These are phyloP conservation scores for Osmerus eperlanus DNA, from an alignment of 2,113 vertebrate genomes.

Conservation along the genomic window DNA sequence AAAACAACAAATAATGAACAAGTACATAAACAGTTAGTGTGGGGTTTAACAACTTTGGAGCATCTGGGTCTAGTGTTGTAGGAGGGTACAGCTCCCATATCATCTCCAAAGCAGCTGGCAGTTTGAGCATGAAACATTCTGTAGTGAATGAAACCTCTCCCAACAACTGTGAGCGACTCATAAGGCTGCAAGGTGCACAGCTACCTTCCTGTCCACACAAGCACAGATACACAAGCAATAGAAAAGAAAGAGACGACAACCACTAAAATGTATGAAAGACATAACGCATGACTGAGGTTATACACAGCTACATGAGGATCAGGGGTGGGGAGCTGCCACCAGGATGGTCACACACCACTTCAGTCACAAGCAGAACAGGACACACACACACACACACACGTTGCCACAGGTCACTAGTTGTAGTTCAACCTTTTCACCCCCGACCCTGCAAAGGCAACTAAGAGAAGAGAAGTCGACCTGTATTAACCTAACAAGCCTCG, in stretches of 20 bases:
- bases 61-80: constrained; percentile 55
- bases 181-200: constrained; percentile 67
- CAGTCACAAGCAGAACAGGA: constrained; percentile 34
- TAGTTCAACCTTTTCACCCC: constrained; percentile 51
- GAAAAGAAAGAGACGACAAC: constrained; percentile 33
- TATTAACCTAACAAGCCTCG: constrained; percentile 29
- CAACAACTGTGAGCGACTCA: constrained; percentile 40
- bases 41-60: constrained; percentile 54
- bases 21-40: constrained; percentile 62
- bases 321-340: constrained; percentile 35
- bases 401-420: constrained; percentile 44
- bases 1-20: constrained; percentile 20
- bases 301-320: constrained; percentile 56
- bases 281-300: constrained; percentile 39
- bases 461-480: constrained; percentile 54
- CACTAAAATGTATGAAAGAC: constrained; percentile 45
- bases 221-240: constrained; percentile 56
- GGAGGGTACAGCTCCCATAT: constrained; percentile 48
- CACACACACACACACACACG: constrained; percentile 2
- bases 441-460: constrained; percentile 73
- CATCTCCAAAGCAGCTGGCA: constrained; percentile 66
- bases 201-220: constrained; percentile 54
- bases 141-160: constrained; percentile 48
- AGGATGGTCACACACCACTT: constrained; percentile 38
- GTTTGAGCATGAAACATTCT: constrained; percentile 60